Base-by-base conservation (phyloP, 2,113 vertebrate genomes). In the Pollimyrus isidori region DNA sequence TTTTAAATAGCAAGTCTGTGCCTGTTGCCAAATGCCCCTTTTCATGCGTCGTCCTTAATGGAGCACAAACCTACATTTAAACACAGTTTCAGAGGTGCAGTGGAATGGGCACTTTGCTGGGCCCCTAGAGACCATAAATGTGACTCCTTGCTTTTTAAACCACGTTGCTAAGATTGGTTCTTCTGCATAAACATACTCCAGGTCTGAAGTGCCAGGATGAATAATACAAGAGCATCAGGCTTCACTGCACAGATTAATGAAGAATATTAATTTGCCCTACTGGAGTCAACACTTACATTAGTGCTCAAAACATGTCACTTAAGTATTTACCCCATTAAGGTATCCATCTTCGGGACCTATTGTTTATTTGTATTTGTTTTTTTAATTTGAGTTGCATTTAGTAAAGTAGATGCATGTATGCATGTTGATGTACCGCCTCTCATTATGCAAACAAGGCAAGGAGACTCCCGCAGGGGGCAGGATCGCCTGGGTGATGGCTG, bases 181-280 rank as follows among this genome's bases (percentile, higher is more conserved):
- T 86, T 86, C 10, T 15, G 50, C 23, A 6, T 13, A 86, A 86
- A 86, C 48, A 9, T 45, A 30, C 45, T 50, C 46, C 49, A 26
- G 46, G 46, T 50, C 49, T 86, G 26, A 50, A 50, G 48, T n/a
- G n/a, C 3, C 21, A 85, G 45, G 13, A 86, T 50, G 46, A 86
- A 86, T 50, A 48, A 50, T 86, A 30, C 7, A 50, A 15, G n/a
- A 26, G 46, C 49, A 10, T 48, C 84, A 50, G 48, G 48, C 13
- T 15, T 50, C 84, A 82, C 35, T 82, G 76, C 76, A 82, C 48
- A 86, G 84, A 48, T 30, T 49, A 50, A 26, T 50, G 84, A 50
- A 48, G 84, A 86, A 86, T 86, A 86, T 86, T 52, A 86, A 86
- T 86, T 49, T n/a, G 13, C n/a, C 46, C 46, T 35, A 23, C 46